Evolutionary conservation across 2,888 invertebrate species (phyloP), one percentile per base, ranked within the genome.

Genomic region (Rhagonycha lutea): DNA sequence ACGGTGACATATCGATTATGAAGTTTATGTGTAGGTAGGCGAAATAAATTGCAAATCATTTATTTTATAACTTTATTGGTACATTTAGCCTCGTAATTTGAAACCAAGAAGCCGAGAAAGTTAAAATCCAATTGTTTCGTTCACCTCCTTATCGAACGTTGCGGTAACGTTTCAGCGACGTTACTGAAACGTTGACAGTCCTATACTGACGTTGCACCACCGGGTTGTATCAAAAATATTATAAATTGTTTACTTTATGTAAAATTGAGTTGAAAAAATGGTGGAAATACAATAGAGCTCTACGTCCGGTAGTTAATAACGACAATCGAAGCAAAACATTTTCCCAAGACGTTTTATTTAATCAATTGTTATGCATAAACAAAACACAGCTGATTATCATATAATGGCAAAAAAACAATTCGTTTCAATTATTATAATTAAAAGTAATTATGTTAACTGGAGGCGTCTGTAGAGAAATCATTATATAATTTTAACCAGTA

Each of bases 311-410:
- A 60, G 29, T 23, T 62, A 70, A 14, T 62, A 69, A 69, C 60
- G 69, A n/a, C 24, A 63, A 70, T 70, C 61, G 61, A 70, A 70
- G 23, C 26, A 18, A 63, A 72, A 67, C 63, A 28, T 65, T 72
- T 72, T 72, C 71, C 63, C 63, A 67, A 67, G 71, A 61, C 69
- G 60, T 70, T 61, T 47, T 62, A 69, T 23, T 69, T 60, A 26
- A 61, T 32, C 61, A 26, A 61, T 69, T 69, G 60, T n/a, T 47
- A 47, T 29, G 23, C 70, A 65, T 65, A 65, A 63, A 47, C 63
- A 63, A 47, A 47, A 47, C 47, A 47, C 47, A 47, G 47, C 47
- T 47, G 47, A 47, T 47, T 47, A 47, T 47, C 47, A 47, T 47
- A 47, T 47, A 47, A 47, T 47, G n/a, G 47, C 47, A 47, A 47